Conservation (phyloP, 2,113 vertebrate species). For the Irena cyanogastra region DNA sequence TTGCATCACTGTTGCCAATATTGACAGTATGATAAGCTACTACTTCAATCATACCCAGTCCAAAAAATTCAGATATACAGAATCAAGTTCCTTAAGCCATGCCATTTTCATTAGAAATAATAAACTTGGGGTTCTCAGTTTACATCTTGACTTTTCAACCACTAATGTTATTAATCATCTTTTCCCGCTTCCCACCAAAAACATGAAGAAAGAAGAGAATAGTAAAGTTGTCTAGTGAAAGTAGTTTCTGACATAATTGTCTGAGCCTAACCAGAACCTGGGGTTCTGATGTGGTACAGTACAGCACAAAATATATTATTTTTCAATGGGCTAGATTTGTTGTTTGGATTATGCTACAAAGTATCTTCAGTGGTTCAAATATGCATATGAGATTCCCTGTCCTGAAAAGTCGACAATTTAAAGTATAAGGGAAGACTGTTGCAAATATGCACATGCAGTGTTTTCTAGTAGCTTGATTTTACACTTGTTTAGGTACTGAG, state of each 20-base stretch:
- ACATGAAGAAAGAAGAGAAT: neutral
- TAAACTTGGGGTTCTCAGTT: neutral
- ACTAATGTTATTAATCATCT: neutral
- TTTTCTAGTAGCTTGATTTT: neutral
- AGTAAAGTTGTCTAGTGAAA: neutral
- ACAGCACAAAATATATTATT: neutral
- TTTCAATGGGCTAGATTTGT: neutral
- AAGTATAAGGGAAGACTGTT: neutral
- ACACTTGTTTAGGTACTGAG: neutral
- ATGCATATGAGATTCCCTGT: neutral
- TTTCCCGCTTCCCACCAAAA: neutral
- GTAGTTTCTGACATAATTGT: neutral
- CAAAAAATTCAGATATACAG: neutral
- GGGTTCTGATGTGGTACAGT: neutral
- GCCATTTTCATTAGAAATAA: neutral
- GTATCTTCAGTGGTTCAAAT: neutral
- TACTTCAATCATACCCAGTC: neutral
- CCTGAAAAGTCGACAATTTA: neutral
- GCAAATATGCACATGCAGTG: neutral
- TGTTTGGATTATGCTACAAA: neutral
- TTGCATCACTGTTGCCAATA: neutral
- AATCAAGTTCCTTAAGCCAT: neutral
- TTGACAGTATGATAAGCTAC: neutral
- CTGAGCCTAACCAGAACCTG: neutral
- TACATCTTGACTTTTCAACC: neutral